phyloP scores from a whole-genome alignment of 37 sponge, comb jelly and placozoan genomes.

The Cliona cf. orientalis region DNA sequence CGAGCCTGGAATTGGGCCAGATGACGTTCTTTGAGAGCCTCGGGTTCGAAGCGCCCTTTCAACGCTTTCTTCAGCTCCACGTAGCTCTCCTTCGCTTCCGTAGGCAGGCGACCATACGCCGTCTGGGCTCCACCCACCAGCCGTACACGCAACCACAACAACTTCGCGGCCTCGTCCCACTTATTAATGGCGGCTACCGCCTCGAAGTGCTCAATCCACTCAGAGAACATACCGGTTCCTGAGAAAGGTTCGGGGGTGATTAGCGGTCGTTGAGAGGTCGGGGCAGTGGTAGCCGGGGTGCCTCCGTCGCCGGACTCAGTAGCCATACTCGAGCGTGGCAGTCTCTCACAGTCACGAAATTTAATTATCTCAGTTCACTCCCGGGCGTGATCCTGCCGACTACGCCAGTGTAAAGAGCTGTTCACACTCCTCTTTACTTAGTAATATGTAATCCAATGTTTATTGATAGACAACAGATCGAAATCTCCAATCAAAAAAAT shows the following conservation, averaged over 20 bases:
- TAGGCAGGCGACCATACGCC: conserved; percentile 9
- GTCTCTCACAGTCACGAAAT: no score
- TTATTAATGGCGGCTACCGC: conserved; percentile 13
- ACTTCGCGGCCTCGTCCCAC: conserved; percentile 15
- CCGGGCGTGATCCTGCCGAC: no score
- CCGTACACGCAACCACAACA: conserved; percentile 30
- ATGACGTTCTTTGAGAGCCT: conserved; percentile 17
- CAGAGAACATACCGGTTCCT: conserved; percentile 21
- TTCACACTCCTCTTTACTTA: no score
- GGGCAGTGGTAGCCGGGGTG: no score
- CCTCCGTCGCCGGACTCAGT: no score
- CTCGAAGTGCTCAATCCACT: conserved; percentile 32
- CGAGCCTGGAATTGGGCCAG: conserved; percentile 43
- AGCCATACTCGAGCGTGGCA: no score
- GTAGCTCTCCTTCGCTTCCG: not conserved
- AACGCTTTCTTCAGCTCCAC: not conserved
- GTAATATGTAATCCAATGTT: no score
- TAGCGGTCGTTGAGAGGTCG: no score
- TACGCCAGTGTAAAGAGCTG: no score
- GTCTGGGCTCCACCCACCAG: conserved; percentile 20
- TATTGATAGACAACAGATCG: no score
- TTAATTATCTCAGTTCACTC: no score
- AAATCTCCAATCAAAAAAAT: no score
- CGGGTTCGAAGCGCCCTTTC: conserved; percentile 21
- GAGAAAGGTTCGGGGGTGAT: conserved; percentile 11